Conservation (phyloP, 2,888 invertebrate species). For the Microplitis manilae region DNA sequence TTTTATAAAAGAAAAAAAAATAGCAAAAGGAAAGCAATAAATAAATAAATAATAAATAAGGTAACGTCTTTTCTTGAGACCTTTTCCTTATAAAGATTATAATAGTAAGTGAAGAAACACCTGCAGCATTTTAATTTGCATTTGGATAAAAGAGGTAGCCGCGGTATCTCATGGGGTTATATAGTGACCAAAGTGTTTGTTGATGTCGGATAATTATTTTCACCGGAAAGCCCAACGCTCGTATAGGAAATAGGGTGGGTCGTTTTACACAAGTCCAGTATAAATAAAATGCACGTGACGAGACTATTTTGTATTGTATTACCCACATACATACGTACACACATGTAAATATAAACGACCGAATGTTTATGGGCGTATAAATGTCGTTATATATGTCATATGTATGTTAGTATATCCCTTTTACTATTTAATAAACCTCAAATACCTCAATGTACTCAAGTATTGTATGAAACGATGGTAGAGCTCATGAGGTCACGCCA, state of each 20-base stretch:
- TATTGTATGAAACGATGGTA: neutral
- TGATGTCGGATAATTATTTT: neutral
- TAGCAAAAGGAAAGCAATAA: neutral
- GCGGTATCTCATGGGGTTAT: neutral
- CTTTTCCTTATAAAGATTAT: neutral
- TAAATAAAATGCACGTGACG: neutral
- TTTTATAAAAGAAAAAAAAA: neutral
- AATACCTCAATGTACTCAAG: neutral
- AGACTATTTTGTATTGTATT: neutral
- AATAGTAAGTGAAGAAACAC: neutral
- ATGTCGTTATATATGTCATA: neutral
- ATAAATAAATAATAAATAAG: neutral
- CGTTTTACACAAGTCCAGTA: neutral
- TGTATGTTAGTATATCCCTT: neutral
- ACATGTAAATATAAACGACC: neutral
- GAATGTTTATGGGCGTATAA: neutral
- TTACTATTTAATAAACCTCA: neutral
- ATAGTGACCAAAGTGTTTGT: neutral
- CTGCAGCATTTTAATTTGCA: neutral
- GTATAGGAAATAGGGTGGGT: neutral
- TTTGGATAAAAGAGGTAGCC: neutral
- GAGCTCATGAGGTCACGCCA: neutral
- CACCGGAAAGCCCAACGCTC: slow-evolving; percentile 1
- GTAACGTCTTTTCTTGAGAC: neutral
- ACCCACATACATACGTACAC: neutral